Conservation (phyloP, 2,888 invertebrate genomes). For the Sceliomorpha sp. region DNA sequence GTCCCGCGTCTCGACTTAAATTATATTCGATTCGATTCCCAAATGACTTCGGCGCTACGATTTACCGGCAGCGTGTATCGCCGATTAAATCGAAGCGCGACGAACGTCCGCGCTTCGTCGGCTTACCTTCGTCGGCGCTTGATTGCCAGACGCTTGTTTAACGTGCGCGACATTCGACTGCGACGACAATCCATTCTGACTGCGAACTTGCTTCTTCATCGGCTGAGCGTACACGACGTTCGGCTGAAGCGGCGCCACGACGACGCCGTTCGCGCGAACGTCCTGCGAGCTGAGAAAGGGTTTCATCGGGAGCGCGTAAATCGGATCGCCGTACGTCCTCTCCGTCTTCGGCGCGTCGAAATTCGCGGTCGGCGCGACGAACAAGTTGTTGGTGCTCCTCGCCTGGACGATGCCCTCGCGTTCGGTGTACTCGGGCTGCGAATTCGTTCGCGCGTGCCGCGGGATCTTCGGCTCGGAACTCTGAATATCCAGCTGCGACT, state of each 20-base stretch:
- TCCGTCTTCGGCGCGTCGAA: conserved; percentile 48
- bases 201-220: conserved; percentile 19
- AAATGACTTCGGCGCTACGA: too few species aligned
- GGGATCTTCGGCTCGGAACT: conserved; percentile 41
- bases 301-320: conserved; percentile 75
- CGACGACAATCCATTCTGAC: conserved; percentile 23
- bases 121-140: conserved; percentile 24
- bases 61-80: too few species aligned
- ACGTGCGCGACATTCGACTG: conserved; percentile 24
- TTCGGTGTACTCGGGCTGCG: conserved; percentile 70
- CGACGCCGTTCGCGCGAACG: conserved; percentile 68
- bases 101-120: too few species aligned
- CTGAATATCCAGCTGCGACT: conserved; percentile 68
- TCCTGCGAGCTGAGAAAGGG: conserved; percentile 78
- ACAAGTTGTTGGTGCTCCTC: conserved; percentile 68
- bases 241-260: conserved; percentile 62
- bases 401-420: conserved; percentile 39
- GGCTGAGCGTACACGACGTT: conserved; percentile 66
- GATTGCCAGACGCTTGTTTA: conserved; percentile 19
- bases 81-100: too few species aligned
- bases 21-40: too few species aligned
- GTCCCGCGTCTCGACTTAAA: too few species aligned
- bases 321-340: conserved; percentile 71
- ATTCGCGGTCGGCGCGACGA: conserved; percentile 38
- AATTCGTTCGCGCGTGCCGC: conserved; percentile 71